Base-by-base conservation (phyloP, 2,888 invertebrate species). In the Perithous albicinctus region DNA sequence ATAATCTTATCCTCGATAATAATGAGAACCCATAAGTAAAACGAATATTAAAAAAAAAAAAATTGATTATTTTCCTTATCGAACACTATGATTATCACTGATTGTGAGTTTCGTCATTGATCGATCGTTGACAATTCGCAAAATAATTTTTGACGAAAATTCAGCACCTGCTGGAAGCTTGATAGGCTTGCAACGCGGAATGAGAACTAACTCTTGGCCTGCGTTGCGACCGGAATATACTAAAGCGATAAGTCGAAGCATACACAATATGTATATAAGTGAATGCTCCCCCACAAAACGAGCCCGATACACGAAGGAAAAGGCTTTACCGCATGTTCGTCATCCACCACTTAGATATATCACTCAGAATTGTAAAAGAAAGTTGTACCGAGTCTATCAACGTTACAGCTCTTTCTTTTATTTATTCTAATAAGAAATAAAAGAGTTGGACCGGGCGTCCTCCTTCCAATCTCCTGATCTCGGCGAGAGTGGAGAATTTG, bases 171-270 rank as follows among this genome's bases (percentile, higher is more conserved):
- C 75, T 63, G 54, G 69, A 63, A 29, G 43, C 66, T 64, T 70
- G 66, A 26, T 74, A 56, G 64, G 43, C 70, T 46, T 43, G 26
- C 59, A 70, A 69, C 59, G 74, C 69, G 48, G 78, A 74, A 70
- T 46, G 78, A 78, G 69, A 54, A 64, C 80, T 80, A 6, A 5
- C 23, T 51, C 7, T 51, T 46, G 32, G 8, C 8, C 64, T 8
- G 32, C 23, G 66, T 48, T 69, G 59, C 81, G 84, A 80, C 81
- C 77, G 63, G 73, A 83, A 78, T 85, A 78, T 80, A 82, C 48
- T 64, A 73, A 75, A 84, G 83, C 79, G 84, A 82, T 63, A 85
- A 80, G 56, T 46, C 54, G 46, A 54, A 26, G 26, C 59, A 20
- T 72, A n/a, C n/a, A 26, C 64, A 54, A 15, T 63, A 38, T 26